Conservation (phyloP, 2,888 invertebrate genomes). For the Trisateles emortualis region DNA sequence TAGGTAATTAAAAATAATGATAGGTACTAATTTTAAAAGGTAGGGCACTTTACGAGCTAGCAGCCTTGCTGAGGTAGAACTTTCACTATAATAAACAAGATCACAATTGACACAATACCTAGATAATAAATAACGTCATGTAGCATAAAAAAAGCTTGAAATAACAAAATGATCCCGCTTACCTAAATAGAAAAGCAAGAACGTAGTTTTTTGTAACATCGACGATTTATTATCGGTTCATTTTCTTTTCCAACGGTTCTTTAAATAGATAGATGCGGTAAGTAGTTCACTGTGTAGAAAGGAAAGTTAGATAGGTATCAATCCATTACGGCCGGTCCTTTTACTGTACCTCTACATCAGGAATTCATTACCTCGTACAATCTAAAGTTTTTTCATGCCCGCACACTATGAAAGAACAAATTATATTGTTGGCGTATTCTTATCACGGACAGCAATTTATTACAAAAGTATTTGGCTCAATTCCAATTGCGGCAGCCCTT, state of each 20-base stretch:
- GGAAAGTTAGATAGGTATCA: constrained; percentile 35
- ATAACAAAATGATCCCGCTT: background rate
- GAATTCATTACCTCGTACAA: constrained; percentile 44
- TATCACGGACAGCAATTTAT: constrained; percentile 57
- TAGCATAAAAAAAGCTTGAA: too few relatives aligned
- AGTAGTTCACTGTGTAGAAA: constrained; percentile 19
- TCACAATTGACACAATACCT: too few relatives aligned
- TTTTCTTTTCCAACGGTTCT: constrained; percentile 26
- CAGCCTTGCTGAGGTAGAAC: too few relatives aligned
- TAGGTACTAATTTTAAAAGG: too few relatives aligned
- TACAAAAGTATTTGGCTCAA: constrained; percentile 58
- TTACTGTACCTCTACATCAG: constrained; percentile 41
- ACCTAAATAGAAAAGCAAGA: background rate
- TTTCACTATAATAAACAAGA: too few relatives aligned
- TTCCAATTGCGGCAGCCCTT: constrained; percentile 62
- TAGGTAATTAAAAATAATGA: too few relatives aligned
- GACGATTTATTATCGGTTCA: constrained; percentile 4
- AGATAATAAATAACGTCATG: too few relatives aligned
- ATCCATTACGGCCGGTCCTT: constrained; percentile 41
- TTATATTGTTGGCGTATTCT: constrained; percentile 55
- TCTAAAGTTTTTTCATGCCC: constrained; percentile 43
- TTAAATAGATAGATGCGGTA: constrained; percentile 22
- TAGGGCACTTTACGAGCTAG: too few relatives aligned
- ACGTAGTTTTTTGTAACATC: background rate
- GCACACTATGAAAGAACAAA: constrained; percentile 46